These are phyloP conservation scores for Perognathus longimembris DNA, from an alignment of 2,113 vertebrate genomes.

Conservation along the genomic window DNA sequence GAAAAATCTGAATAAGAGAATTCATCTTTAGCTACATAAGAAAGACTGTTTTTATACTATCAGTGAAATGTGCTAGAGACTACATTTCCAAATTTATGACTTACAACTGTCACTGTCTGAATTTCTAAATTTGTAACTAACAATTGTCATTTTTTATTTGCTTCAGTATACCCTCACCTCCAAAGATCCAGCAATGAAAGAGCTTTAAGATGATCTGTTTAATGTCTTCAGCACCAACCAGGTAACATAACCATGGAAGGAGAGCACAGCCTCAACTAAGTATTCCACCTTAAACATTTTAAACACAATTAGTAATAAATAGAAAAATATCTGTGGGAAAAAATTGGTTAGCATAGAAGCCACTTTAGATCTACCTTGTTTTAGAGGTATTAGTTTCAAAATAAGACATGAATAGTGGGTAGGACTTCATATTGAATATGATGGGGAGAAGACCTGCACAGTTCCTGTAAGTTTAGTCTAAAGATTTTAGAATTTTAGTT, in stretches of 20 bases:
- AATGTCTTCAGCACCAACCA: neutral
- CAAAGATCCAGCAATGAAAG: neutral
- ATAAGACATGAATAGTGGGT: neutral
- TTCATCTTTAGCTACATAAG: constrained; percentile 69
- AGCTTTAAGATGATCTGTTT: neutral
- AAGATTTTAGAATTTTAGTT: neutral
- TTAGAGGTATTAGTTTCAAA: neutral
- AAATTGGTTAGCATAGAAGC: neutral
- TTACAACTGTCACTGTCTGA: constrained; percentile 71
- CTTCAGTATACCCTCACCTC: constrained; percentile 11
- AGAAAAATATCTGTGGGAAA: neutral
- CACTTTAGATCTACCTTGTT: neutral
- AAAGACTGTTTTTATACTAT: constrained; percentile 71
- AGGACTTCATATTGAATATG: neutral
- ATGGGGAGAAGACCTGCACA: neutral
- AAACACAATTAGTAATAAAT: neutral
- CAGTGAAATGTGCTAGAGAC: constrained; percentile 72
- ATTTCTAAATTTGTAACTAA: constrained; percentile 57
- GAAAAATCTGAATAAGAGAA: constrained; percentile 77
- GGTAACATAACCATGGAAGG: neutral
- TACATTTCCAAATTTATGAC: constrained; percentile 74
- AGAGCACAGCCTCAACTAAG: neutral
- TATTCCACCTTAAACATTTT: neutral
- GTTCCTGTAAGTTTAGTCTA: neutral
- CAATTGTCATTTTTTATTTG: constrained; percentile 43